A percentile compares a stretch with the other conserved stretches of the same genome.
Evolutionary conservation across 2,113 vertebrate species (phyloP).

Genomic region (Actinemys pallida): DNA sequence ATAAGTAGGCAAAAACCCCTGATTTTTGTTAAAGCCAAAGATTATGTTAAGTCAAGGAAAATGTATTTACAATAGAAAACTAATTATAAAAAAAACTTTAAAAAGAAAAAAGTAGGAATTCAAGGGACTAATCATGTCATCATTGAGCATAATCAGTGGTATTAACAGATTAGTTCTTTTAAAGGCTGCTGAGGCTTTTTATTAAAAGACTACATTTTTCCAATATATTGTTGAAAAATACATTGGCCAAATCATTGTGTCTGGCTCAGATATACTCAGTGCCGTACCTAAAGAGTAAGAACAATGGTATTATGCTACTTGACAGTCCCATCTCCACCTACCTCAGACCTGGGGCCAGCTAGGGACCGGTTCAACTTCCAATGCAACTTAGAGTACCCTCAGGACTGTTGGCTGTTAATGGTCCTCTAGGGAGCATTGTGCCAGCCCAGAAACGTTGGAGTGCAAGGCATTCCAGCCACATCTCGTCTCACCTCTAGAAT

Average conservation of each 20-base stretch:
- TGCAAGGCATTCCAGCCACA: not conserved
- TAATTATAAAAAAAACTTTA: not conserved
- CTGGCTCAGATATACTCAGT: not conserved
- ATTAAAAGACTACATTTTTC: not conserved
- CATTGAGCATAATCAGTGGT: not conserved
- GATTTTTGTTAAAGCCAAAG: not conserved
- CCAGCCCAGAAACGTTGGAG: not conserved
- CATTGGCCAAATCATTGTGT: not conserved
- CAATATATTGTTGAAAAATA: not conserved
- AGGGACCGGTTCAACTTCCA: not conserved
- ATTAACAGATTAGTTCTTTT: not conserved
- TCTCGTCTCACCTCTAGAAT: not conserved
- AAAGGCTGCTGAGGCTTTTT: rapidly evolving
- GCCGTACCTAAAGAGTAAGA: not conserved
- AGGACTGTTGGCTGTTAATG: not conserved
- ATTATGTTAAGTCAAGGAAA: not conserved
- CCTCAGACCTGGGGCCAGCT: not conserved
- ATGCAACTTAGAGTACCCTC: not conserved
- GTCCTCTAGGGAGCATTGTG: not conserved
- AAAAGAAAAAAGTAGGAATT: not conserved
- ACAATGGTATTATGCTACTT: not conserved
- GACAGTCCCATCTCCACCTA: not conserved
- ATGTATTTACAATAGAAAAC: not conserved
- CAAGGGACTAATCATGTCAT: not conserved
- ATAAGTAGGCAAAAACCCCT: slow-evolving; percentile 30